Evolutionary conservation across 2,113 vertebrate species (phyloP), one percentile per base, ranked within the genome.

Genomic region (Pavo muticus): DNA sequence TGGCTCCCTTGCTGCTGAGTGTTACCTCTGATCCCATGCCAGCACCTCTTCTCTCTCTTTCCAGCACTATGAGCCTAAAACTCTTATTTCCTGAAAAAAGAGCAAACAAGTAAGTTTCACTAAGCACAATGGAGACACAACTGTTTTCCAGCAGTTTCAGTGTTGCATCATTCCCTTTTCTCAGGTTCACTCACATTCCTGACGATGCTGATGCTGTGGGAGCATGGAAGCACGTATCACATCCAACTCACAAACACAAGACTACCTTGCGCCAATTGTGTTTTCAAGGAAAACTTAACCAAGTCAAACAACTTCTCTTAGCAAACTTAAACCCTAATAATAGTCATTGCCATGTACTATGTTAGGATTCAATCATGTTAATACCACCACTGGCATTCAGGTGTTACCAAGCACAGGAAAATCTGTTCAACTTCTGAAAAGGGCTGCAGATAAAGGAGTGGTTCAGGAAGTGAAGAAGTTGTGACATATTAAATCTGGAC

Each of bases 1-100:
- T 50, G 0, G 0, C 8, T 16, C 30, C 35, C 59, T 39, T 0
- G 1, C 45, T 37, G 57, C 39, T 65, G 61, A 24, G 69, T 11
- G 27, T 70, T 48, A 54, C 39, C 60, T 50, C 84, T 73, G 44
- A 74, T 65, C 71, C 59, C 45, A 48, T 17, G 0, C 0, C 63
- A 47, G 44, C n/a, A 65, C 19, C 12, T 68, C 30, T 30, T 29
- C 2, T n/a, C 56, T 21, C 71, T 75, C 2, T 8, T 76, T 44
- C 40, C 39, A 0, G 0, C 44, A 68, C 19, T 78, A 63, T 72
- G 21, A 30, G 42, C 8, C 39, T 89, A 84, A 71, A 57, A 57
- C 30, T 18, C 30, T 30, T 56, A 32, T 39, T 14, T 70, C 70
- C 75, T 60, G 64, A 83, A 70, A 86, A 88, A 50, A 0, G 23